Evolutionary conservation across 2,888 invertebrate species (phyloP), one percentile per base, ranked within the genome.

Genomic region (Xanthorhoe spadicearia): DNA sequence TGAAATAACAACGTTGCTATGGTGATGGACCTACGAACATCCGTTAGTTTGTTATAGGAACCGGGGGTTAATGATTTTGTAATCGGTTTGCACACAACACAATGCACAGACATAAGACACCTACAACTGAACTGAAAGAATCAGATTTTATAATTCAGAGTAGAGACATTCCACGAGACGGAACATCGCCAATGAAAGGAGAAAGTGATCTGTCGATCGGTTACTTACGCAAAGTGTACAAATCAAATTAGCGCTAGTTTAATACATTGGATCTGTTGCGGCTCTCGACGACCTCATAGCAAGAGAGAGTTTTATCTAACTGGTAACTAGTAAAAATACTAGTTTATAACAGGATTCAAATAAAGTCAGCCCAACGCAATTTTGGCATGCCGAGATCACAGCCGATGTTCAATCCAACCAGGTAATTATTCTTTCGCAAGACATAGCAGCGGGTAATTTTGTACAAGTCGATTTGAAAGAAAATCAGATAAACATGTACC

Each of bases 131-230:
- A 4, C 28, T 28, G 2, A 2, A 5, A 43, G 38, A 43, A 13
- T 43, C 10, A 43, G 38, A 43, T 43, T n/a, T n/a, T 43, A 43
- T 13, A 32, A 13, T 43, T 13, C 38, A 13, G 38, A 43, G 13
- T 43, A 13, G 38, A 10, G 13, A 13, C 38, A 43, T 43, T 43
- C 38, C 38, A 23, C 48, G 28, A 23, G 15, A 55, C 54, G n/a
- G 32, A 6, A 51, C 23, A 23, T 10, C 51, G 51, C 52, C 35
- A 52, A 61, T 58, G 63, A 62, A 48, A 64, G 69, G 67, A 64
- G 71, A 72, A 69, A 72, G 71, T 64, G 48, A 61, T 62, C 48
- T 59, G 19, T 59, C 28, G 15, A 61, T 70, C 52, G 51, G 65
- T 70, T 66, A 61, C 64, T 70, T 66, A 61, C 64, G 59, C 59